Percentiles rank a stretch among this genome's conserved stretches.
These are phyloP conservation scores for Ephydatia muelleri DNA, from an alignment of 37 sponge, comb jelly and placozoan genomes.

Conservation along the genomic window DNA sequence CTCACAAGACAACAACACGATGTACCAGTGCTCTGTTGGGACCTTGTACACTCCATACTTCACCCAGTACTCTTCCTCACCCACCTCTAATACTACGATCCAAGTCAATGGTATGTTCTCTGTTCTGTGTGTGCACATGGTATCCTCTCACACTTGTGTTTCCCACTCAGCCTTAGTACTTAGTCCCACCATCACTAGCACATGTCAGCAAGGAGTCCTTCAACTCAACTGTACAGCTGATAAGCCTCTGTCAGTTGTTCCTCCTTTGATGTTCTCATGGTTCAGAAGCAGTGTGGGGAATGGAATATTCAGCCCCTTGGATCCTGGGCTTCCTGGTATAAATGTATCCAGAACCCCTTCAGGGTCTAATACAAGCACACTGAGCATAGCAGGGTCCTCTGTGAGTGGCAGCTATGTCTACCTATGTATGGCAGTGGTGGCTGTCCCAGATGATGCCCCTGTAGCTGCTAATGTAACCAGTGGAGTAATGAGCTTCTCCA, in stretches of 20 bases:
- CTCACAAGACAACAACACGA: neutral
- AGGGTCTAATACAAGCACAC: neutral
- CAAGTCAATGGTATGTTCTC: neutral
- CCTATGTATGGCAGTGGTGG: neutral
- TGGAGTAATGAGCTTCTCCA: neutral
- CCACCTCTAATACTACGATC: neutral
- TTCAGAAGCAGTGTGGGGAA: neutral
- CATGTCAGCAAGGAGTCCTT: neutral
- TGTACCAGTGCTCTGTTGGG: neutral
- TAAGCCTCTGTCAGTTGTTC: neutral
- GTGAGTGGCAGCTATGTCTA: neutral
- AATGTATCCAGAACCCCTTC: neutral
- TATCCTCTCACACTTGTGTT: neutral
- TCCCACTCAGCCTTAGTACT: neutral
- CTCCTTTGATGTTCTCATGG: neutral
- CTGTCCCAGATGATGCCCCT: neutral
- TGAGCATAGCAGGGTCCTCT: conserved; percentile 3
- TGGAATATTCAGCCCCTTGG: neutral
- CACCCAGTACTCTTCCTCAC: neutral
- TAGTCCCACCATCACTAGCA: neutral
- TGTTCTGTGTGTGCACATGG: neutral
- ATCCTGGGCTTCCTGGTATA: neutral
- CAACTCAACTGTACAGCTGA: neutral
- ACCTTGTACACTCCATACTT: neutral
- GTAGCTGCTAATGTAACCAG: neutral